Evolutionary conservation across 2,113 vertebrate genomes (phyloP).

Genomic region (zebrafish (Danio rerio)): GRCz12tu NC_133186.1:33804001-33804500

Average conservation of each 20-base stretch:
- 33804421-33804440: no score
- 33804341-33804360: no score
- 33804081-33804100: slow-evolving; percentile 13
- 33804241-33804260: slow-evolving; percentile 2
- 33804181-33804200: slow-evolving; percentile 23
- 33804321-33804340: not conserved
- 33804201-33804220: slow-evolving; percentile 1
- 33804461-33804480: no score
- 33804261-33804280: not conserved
- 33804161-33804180: slow-evolving; percentile 37
- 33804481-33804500: no score
- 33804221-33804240: slow-evolving; percentile 17
- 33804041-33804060: slow-evolving; percentile 28
- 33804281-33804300: not conserved
- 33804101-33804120: no score
- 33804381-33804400: no score
- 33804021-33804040: not conserved
- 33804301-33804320: slow-evolving; percentile 1
- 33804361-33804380: no score
- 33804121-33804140: not conserved
- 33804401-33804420: no score
- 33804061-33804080: slow-evolving; percentile 27
- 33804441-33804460: no score
- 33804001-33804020: slow-evolving; percentile 24
- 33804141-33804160: not conserved